Conservation (phyloP, 1,140 invertebrate species). For the Anthonomus grandis region DNA sequence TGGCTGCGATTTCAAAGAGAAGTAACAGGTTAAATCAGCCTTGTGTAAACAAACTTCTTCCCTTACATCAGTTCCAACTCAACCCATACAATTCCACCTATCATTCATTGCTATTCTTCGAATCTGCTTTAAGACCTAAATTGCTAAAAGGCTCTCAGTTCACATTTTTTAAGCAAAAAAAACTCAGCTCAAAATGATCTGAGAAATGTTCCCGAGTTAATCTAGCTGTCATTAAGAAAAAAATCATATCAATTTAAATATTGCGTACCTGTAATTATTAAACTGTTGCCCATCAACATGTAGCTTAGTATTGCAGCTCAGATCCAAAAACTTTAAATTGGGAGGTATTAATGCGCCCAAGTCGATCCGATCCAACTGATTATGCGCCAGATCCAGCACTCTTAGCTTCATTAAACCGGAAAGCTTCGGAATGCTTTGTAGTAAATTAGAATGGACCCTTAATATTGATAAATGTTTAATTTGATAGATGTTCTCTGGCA, state of each 20-base stretch:
- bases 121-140: no score
- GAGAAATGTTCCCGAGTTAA: no score
- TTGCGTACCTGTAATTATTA: slow-evolving; percentile 58
- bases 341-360: slow-evolving; percentile 71
- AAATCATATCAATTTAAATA: background rate
- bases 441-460: slow-evolving; percentile 76
- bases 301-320: slow-evolving; percentile 76
- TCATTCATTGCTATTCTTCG: no score
- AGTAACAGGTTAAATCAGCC: no score
- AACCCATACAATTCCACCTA: no score
- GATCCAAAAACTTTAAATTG: slow-evolving; percentile 78
- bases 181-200: no score
- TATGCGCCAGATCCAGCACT: slow-evolving; percentile 81
- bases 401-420: slow-evolving; percentile 69
- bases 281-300: slow-evolving; percentile 79
- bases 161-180: no score
- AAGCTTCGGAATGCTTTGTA: slow-evolving; percentile 71
- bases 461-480: slow-evolving; percentile 70
- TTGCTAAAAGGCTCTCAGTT: no score
- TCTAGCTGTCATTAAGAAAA: no score
- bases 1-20: no score
- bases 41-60: no score
- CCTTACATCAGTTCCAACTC: no score
- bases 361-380: slow-evolving; percentile 76
- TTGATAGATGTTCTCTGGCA: slow-evolving; percentile 73